Conservation (phyloP, 2,113 vertebrate genomes). For the Todiramphus saurophagus region DNA sequence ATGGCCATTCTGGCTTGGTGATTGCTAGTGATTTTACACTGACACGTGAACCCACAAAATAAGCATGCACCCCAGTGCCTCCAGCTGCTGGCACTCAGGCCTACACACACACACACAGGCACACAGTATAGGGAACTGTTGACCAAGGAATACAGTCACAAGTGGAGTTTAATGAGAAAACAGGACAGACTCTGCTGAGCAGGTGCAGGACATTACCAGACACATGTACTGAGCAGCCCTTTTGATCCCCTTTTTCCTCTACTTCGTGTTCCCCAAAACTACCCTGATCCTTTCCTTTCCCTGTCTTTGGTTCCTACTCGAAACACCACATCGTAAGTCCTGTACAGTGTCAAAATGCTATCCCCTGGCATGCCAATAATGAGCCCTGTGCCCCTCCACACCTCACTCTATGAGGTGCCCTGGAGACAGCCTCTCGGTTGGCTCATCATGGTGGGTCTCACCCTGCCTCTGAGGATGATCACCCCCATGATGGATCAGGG, state of each 20-base stretch:
- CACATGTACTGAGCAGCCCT: neutral
- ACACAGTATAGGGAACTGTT: neutral
- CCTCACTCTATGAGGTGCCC: neutral
- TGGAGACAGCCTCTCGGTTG: rapidly evolving
- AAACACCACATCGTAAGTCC: neutral
- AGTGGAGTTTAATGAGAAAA: neutral
- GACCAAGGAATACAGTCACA: neutral
- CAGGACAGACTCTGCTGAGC: neutral
- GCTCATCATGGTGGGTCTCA: neutral
- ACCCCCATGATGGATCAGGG: neutral
- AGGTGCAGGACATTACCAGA: too few relatives aligned
- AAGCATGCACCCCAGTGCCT: neutral
- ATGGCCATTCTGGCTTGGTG: neutral
- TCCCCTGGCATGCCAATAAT: neutral
- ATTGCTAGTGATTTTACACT: neutral
- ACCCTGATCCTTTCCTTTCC: neutral
- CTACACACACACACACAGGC: neutral
- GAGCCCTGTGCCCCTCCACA: neutral
- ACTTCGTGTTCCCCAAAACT: neutral
- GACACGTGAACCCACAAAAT: neutral
- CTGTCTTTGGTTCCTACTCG: neutral
- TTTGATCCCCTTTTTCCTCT: neutral
- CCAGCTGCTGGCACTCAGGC: neutral
- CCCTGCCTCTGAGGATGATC: neutral
- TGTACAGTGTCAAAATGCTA: neutral